Evolutionary conservation across 2,113 vertebrate genomes (phyloP), one percentile per base, ranked within the genome.

Genomic region (Trogon melanurus): DNA sequence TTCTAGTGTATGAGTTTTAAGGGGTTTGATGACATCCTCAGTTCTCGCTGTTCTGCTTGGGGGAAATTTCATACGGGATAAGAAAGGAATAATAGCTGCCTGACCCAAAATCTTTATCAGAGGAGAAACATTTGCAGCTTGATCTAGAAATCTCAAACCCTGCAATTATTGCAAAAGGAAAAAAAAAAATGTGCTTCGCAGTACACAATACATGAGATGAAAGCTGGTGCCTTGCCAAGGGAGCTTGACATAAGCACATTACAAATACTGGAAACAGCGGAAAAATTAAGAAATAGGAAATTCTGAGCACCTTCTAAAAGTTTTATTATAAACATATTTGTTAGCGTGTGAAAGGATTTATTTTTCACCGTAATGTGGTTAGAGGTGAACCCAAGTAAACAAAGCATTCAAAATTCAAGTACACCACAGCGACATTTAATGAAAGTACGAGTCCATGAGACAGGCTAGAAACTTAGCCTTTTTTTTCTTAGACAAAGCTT

Each of bases 81-180:
- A 73, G 48, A 91, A 83, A 47, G 62, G 14, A 91, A 54, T 89
- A 89, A 89, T 61, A 81, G 29, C 47, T 88, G 13, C 56, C 66
- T 83, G 56, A 87, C 82, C 27, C 38, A 88, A 95, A 93, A 94
- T 85, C 56, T 89, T 91, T 88, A 95, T 93, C 75, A 90, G 67
- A 89, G 44, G 69, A 94, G 23, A 93, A 95, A 76, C 26, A 89
- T 65, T 85, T 85, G 27, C 50, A 51, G 74, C 38, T 85, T 82
- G 85, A 97, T 94, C 74, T 79, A 76, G 91, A 96, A 70, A 54
- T 91, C 79, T 90, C 38, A 74, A 88, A 54, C 21, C 10, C 72
- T 21, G 2, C 79, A 44, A 81, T 90, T 78, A 85, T 89, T 96
- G 89, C 67, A 80, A 73, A 86, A 86, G 64, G 56, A 54, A 38